phyloP scores from a whole-genome alignment of 1,140 invertebrate genomes.

The Diabrotica undecimpunctata region DNA sequence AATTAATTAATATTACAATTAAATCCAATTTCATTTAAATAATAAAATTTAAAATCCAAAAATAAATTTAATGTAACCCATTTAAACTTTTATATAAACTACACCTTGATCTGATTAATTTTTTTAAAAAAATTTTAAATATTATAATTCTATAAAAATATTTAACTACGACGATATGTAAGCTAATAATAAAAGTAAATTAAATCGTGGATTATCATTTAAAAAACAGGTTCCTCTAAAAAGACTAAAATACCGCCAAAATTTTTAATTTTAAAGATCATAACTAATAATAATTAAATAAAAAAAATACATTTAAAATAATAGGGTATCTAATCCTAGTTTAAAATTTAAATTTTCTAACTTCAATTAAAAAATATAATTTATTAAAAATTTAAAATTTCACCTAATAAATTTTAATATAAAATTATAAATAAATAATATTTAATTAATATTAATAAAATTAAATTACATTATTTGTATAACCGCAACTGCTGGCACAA shows the following conservation, averaged over 20 bases:
- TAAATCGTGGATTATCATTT: slow-evolving; percentile 57
- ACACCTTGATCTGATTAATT: slow-evolving; percentile 58
- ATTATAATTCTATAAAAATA: slow-evolving; percentile 53
- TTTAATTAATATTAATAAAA: slow-evolving; percentile 33
- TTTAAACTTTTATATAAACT: slow-evolving; percentile 52
- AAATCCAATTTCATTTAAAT: slow-evolving; percentile 53
- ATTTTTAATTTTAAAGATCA: slow-evolving; percentile 54
- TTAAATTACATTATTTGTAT: slow-evolving; percentile 46
- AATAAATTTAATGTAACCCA: slow-evolving; percentile 54
- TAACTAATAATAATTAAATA: slow-evolving; percentile 51
- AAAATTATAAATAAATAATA: slow-evolving; percentile 38
- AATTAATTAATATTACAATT: slow-evolving; percentile 45
- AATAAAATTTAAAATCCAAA: slow-evolving; percentile 45
- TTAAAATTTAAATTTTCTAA: slow-evolving; percentile 46
- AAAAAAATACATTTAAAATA: slow-evolving; percentile 50
- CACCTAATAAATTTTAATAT: slow-evolving; percentile 43
- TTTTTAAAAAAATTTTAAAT: slow-evolving; percentile 48
- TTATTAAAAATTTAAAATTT: slow-evolving; percentile 45
- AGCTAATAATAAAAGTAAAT: no score
- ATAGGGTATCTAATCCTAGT: slow-evolving; percentile 67
- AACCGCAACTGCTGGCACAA: slow-evolving; percentile 59
- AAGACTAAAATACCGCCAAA: slow-evolving; percentile 56
- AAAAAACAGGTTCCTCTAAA: slow-evolving; percentile 57
- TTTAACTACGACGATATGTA: slow-evolving; percentile 56
- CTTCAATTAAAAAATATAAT: slow-evolving; percentile 38